phyloP scores from a whole-genome alignment of 2,113 vertebrate species.

The Apeltes quadracus region DNA sequence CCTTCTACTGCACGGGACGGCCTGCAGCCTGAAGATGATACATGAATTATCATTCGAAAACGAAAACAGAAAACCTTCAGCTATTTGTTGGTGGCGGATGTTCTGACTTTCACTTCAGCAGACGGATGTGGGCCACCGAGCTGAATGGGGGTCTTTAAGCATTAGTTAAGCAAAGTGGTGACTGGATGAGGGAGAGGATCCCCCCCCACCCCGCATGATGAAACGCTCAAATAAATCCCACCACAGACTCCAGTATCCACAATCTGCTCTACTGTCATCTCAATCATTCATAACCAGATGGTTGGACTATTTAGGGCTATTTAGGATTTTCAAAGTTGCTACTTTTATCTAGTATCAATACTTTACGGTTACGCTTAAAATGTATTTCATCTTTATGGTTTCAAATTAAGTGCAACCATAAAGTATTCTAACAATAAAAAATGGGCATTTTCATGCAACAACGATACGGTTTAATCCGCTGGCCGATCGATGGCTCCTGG shows the following conservation, averaged over 20 bases:
- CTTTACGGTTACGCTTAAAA: neutral
- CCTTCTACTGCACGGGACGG: neutral
- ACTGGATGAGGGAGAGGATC: constrained; percentile 32
- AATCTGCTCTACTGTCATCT: constrained; percentile 34
- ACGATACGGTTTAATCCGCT: neutral
- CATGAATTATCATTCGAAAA: neutral
- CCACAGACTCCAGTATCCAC: constrained; percentile 16
- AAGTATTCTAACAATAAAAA: neutral
- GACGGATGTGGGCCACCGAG: constrained; percentile 43
- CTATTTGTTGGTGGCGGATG: neutral
- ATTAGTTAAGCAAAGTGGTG: constrained; percentile 40
- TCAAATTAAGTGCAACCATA: neutral
- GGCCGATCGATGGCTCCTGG: neutral
- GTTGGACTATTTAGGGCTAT: too few relatives aligned
- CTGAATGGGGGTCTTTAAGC: constrained; percentile 45
- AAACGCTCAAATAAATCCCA: constrained; percentile 37
- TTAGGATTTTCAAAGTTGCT: too few relatives aligned
- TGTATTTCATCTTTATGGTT: too few relatives aligned
- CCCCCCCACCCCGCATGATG: constrained; percentile 43
- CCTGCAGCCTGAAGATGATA: neutral
- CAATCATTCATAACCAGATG: constrained; percentile 21
- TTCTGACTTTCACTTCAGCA: constrained; percentile 51
- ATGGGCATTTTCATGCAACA: neutral
- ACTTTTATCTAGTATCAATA: neutral
- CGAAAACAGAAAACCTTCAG: neutral